Evolutionary conservation across 1,140 invertebrate genomes (phyloP), one percentile per base, ranked within the genome.

Genomic region (Kradibia gibbosae): DNA sequence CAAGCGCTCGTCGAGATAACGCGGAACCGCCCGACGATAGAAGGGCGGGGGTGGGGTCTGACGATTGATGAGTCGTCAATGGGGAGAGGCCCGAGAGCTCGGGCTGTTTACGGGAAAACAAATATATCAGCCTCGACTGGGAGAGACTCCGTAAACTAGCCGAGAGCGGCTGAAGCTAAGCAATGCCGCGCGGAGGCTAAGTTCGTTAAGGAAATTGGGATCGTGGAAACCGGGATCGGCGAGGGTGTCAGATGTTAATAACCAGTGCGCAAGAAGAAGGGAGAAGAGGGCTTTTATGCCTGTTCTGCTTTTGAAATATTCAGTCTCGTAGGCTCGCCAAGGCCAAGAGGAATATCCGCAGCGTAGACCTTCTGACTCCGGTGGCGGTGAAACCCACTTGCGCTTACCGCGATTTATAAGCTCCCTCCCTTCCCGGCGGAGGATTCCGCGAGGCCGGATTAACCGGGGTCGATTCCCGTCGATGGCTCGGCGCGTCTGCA

Each of bases 341-440:
- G 84, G 82, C 34, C 22, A 17, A 31, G 31, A 55, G 79, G 83
- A 85, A 86, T 88, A 90, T 90, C 89, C 87, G 87, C 86, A 88
- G 87, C 88, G 8, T 48, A 48, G 45, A 17, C 8, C 45, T n/a
- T n/a, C n/a, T n/a, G n/a, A n/a, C n/a, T n/a, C n/a, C n/a, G n/a
- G 87, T 84, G 83, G 83, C 86, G 85, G 86, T 84, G 85, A 85
- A 83, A 17, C 70, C 28, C 79, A 20, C 20, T 5, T 84, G 85
- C 87, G 85, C 88, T 88, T 88, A 90, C 91, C 89, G 86, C 90
- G 86, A 90, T 91, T 90, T 90, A 90, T 89, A 89, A 88, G 45
- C 45, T 48, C 45, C 45, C 7, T 48, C 45, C 8, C 45, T 17
- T 7, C 45, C 17, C 45, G 8, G 17, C 17, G 8, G 45, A 7